Conservation (phyloP, 2,797 vertebrate genomes). For the Melanotaenia maccullochi region DNA sequence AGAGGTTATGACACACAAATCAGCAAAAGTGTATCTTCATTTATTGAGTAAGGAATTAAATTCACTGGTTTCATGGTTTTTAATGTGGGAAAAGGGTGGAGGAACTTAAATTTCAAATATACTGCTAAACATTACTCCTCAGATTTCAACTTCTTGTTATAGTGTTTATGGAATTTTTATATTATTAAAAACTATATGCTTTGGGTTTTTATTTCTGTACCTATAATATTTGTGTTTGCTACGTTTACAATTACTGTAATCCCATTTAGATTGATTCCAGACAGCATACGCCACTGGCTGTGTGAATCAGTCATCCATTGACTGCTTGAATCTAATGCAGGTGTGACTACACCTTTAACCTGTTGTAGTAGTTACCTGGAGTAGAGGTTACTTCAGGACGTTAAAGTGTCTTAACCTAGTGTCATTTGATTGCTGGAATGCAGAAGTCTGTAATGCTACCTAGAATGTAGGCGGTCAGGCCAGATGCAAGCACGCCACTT, state of each 20-base stretch:
- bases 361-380: too few relatives aligned
- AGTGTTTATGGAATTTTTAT: neutral
- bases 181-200: neutral
- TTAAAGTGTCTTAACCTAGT: constrained; percentile 28
- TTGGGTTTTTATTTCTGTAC: neutral
- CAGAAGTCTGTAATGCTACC: constrained; percentile 52
- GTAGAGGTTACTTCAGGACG: neutral
- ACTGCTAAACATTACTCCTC: neutral
- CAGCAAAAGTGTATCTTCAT: constrained; percentile 7
- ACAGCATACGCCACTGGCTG: neutral
- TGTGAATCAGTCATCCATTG: too few relatives aligned
- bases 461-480: constrained; percentile 57
- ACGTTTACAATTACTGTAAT: neutral
- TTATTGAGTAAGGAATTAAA: constrained; percentile 1
- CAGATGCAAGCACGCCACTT: neutral
- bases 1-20: constrained; percentile 40
- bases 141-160: neutral
- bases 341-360: constrained; percentile 3
- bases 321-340: constrained; percentile 4
- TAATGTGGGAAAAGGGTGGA: too few relatives aligned
- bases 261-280: neutral
- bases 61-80: neutral
- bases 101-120: neutral
- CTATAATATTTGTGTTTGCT: neutral
- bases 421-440: constrained; percentile 76